These are phyloP conservation scores for Anabas testudineus DNA, from an alignment of 2,797 vertebrate genomes.

Conservation along the genomic window DNA sequence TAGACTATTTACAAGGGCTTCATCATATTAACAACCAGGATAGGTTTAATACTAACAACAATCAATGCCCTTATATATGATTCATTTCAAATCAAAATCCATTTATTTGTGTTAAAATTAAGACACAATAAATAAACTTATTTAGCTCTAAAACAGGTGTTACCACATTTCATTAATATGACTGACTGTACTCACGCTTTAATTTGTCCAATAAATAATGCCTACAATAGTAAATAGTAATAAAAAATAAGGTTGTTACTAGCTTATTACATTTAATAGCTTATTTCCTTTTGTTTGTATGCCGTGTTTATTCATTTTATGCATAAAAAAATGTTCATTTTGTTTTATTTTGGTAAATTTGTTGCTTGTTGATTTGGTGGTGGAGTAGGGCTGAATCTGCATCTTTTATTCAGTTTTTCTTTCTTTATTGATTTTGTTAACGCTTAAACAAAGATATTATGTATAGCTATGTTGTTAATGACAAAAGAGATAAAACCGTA, in stretches of 20 bases:
- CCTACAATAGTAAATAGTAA: constrained; percentile 7
- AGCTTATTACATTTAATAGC: no score
- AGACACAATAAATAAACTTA: no score
- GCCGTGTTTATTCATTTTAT: neutral
- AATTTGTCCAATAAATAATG: constrained; percentile 18
- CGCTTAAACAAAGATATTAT: neutral
- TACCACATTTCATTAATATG: neutral
- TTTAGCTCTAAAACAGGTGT: no score
- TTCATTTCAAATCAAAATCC: no score
- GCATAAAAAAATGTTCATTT: neutral
- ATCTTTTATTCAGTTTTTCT: neutral
- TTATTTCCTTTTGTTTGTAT: no score
- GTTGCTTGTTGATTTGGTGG: neutral
- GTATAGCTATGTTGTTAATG: neutral
- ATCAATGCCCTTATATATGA: no score
- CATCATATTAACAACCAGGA: neutral
- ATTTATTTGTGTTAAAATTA: no score
- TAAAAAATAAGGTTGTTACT: no score
- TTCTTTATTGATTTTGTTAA: neutral
- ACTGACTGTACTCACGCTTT: constrained; percentile 18
- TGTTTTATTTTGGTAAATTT: neutral
- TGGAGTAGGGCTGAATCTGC: neutral
- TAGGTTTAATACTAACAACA: neutral
- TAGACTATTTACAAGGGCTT: neutral
- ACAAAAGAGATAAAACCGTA: neutral